Evolutionary conservation across 2,113 vertebrate species (phyloP).

Genomic region (Gymnarchus niloticus): DNA sequence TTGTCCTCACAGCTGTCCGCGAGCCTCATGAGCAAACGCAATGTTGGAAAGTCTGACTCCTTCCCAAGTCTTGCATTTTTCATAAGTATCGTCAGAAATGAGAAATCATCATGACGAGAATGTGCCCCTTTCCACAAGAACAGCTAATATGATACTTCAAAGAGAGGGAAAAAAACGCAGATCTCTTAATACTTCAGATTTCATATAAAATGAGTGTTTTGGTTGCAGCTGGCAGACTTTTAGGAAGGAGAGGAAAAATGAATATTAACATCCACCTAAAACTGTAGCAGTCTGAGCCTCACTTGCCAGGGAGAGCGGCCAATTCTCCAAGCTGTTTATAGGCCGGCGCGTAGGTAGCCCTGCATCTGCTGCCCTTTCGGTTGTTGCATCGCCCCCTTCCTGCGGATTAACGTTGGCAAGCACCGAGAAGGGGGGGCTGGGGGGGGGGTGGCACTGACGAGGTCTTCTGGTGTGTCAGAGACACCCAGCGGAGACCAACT

Average conservation of each 20-base stretch:
- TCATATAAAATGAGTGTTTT: slow-evolving; percentile 3
- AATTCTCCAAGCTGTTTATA: slow-evolving; percentile 16
- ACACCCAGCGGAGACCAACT: background rate
- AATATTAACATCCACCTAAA: background rate
- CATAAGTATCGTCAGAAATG: too few species aligned
- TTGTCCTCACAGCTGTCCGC: background rate
- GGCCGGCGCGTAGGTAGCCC: background rate
- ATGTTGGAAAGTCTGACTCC: background rate
- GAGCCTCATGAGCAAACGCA: background rate
- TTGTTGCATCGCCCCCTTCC: background rate
- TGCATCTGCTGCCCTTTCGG: background rate
- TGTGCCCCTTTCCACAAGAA: background rate
- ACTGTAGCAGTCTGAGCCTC: background rate
- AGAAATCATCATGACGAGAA: background rate
- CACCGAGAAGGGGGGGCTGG: background rate
- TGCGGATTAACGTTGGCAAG: background rate
- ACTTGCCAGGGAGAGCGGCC: background rate
- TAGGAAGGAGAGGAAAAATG: background rate
- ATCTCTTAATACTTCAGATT: background rate
- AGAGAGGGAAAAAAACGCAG: background rate
- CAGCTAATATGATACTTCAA: too few species aligned
- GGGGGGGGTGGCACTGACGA: background rate
- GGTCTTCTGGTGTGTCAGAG: slow-evolving; percentile 2
- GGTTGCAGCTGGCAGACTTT: background rate
- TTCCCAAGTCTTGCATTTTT: background rate